Conservation (phyloP, 2,888 invertebrate genomes). For the Cephus spinipes region DNA sequence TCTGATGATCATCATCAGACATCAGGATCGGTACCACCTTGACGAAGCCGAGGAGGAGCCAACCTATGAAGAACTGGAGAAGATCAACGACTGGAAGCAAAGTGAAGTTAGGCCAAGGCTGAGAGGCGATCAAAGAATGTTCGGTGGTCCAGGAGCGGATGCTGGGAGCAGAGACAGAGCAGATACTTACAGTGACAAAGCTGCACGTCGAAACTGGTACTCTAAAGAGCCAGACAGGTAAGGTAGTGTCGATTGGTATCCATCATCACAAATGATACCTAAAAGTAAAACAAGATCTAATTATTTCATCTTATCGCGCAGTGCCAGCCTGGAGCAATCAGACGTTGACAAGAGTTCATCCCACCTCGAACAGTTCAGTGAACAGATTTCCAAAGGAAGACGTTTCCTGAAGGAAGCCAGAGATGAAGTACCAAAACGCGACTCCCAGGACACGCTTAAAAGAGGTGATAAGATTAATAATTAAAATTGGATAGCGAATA, state of each 20-base stretch:
- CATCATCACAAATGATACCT: not conserved
- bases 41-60: conserved; percentile 6
- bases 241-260: conserved; percentile 4
- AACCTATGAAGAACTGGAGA: conserved; percentile 34
- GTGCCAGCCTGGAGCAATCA: not conserved
- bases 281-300: not conserved
- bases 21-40: conserved; percentile 17
- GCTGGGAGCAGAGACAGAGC: conserved; percentile 2
- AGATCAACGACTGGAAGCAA: conserved; percentile 36
- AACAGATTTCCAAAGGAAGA: conserved; percentile 5
- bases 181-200: not conserved
- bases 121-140: conserved; percentile 35
- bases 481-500: not conserved
- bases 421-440: not conserved
- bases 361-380: not conserved
- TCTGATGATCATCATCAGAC: not conserved
- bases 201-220: not conserved
- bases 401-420: conserved; percentile 5
- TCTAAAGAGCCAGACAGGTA: conserved; percentile 5
- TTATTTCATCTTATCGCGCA: not conserved
- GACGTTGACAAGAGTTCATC: not conserved
- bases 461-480: not conserved
- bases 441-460: not conserved
- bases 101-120: conserved; percentile 29
- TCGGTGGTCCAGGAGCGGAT: conserved; percentile 23